Percentiles rank a stretch among this genome's conserved stretches.
Conservation (phyloP, 1,140 invertebrate genomes). For the Trypoxylus dichotomus region DNA sequence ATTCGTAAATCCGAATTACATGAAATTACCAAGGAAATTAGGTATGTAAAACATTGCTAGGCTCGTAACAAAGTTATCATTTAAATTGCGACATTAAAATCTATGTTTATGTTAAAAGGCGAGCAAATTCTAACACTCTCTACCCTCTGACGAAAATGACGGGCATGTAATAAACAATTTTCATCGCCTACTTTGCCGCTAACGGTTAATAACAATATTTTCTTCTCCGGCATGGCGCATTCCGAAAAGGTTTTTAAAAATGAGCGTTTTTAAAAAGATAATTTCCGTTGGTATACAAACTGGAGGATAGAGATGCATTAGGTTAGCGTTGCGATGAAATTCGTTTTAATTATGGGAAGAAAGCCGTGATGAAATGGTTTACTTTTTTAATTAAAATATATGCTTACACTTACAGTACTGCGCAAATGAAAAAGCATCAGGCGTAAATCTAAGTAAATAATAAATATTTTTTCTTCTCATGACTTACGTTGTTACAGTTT, state of each 20-base stretch:
- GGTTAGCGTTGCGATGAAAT: not conserved
- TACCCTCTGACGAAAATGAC: not conserved
- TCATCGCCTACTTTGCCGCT: not conserved
- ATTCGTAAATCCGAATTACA: no score
- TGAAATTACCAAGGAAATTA: no score
- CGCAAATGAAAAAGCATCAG: no score
- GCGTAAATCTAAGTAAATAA: no score
- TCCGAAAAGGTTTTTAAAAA: not conserved
- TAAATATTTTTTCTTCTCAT: no score
- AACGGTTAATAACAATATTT: not conserved
- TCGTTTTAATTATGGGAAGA: not conserved
- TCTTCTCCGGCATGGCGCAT: not conserved
- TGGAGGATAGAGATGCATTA: not conserved
- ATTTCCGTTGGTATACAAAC: not conserved
- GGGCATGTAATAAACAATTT: not conserved
- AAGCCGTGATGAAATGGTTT: not conserved
- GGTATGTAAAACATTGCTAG: no score
- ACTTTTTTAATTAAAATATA: slow-evolving; percentile 15
- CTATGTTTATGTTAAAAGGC: not conserved
- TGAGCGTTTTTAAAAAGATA: not conserved
- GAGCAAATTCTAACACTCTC: not conserved
- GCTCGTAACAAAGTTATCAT: not conserved
- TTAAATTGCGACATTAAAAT: slow-evolving; percentile 9
- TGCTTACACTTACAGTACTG: no score
- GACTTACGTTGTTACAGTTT: no score